Evolutionary conservation across 2,888 invertebrate species (phyloP), one percentile per base, ranked within the genome.

Genomic region (Brenthis hecate): DNA sequence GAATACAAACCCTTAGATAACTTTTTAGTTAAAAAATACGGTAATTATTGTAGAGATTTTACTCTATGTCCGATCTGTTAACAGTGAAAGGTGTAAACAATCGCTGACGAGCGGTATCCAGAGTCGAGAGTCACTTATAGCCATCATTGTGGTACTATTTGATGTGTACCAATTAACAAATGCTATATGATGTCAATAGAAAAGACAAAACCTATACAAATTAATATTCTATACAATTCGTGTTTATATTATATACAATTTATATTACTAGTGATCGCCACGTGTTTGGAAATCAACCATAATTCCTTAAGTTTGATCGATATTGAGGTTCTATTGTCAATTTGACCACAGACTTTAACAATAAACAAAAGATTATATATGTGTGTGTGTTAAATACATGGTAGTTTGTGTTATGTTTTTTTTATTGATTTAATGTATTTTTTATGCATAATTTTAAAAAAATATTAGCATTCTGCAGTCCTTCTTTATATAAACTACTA

Each of bases 61-160:
- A 50, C 32, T 60, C 50, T 60, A 50, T 60, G 60, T 0, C 60
- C 28, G 50, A 60, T 50, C 60, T 50, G 60, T 60, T 60, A 60
- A 60, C 62, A 67, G 73, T 57, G 73, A 73, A 72, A 73, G 73
- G 70, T 73, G 72, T 64, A 66, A 70, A 67, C 56, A 66, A 56
- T 60, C 50, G 58, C 48, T 51, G 55, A 58, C 57, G 55, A 55
- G 66, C 67, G 70, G 48, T 60, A 60, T 60, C 50, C 60, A 32
- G 16, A 54, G 53, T 53, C 11, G 53, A 62, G 62, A 13, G 19
- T 54, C 43, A 53, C 51, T 53, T 53, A 53, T 53, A 8, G 51
- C 13, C 53, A 43, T 19, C 53, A 54, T 62, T 62, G 19, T 23
- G 11, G 36, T 13, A 23, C 11, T 43, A 8, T 36, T 53, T 54